Evolutionary conservation across 1,140 invertebrate genomes (phyloP).

Genomic region (Cydia splendana): DNA sequence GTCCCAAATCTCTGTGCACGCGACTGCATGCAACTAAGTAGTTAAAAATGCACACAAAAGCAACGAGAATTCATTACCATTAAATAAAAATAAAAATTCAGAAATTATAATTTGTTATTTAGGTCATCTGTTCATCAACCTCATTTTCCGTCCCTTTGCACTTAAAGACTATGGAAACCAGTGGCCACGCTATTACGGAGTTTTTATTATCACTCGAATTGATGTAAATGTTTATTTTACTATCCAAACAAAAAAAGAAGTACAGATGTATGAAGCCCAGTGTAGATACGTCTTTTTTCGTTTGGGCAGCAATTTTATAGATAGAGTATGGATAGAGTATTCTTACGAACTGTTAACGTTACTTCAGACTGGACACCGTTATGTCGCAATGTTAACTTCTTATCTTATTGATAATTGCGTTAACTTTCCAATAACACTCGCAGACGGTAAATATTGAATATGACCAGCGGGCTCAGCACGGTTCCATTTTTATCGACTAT

Average conservation of each 20-base stretch:
- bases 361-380: background rate
- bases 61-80: background rate
- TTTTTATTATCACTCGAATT: slow-evolving; percentile 39
- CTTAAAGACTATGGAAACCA: slow-evolving; percentile 16
- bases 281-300: background rate
- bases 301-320: background rate
- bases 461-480: no score
- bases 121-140: slow-evolving; percentile 39
- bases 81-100: background rate
- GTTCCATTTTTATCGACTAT: no score
- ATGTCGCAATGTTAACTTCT: slow-evolving; percentile 25
- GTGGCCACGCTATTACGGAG: slow-evolving; percentile 32
- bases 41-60: background rate
- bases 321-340: background rate
- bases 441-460: slow-evolving; percentile 10
- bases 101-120: background rate
- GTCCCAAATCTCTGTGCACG: no score
- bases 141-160: slow-evolving; percentile 34
- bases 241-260: slow-evolving; percentile 24
- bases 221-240: slow-evolving; percentile 43
- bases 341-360: background rate
- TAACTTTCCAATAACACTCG: slow-evolving; percentile 28
- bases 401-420: slow-evolving; percentile 30
- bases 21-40: slow-evolving; percentile 6
- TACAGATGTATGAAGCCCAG: background rate